A percentile compares a stretch with the other conserved stretches of the same genome.
These are phyloP conservation scores for Geotrypetes seraphini DNA, from an alignment of 2,797 vertebrate species.

Conservation along the genomic window DNA sequence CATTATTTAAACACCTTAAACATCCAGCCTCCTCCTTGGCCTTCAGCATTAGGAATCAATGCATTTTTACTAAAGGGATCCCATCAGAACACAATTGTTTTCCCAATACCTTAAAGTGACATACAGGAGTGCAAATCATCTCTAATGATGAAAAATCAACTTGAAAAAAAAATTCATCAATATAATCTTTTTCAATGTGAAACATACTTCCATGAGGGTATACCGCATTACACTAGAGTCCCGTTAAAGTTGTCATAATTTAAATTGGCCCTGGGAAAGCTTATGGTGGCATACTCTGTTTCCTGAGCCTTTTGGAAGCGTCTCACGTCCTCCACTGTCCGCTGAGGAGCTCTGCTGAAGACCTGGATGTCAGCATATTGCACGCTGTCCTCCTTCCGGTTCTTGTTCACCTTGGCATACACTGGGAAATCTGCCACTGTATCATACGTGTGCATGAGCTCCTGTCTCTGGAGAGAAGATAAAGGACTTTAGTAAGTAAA, in stretches of 20 bases:
- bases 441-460: slow-evolving; percentile 13
- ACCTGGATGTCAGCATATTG: slow-evolving; percentile 62
- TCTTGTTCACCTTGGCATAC: slow-evolving; percentile 25
- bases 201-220: no score
- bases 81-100: no score
- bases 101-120: no score
- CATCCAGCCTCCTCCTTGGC: no score
- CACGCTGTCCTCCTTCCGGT: slow-evolving; percentile 27
- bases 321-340: slow-evolving; percentile 16
- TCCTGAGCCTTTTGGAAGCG: slow-evolving; percentile 15
- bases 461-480: slow-evolving; percentile 11
- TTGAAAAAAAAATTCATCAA: no score
- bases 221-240: slow-evolving; percentile 57
- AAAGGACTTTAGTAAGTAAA: background rate
- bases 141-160: no score
- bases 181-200: no score
- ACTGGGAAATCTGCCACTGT: slow-evolving; percentile 18
- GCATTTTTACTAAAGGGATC: no score
- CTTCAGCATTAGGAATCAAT: no score
- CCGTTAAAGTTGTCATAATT: slow-evolving; percentile 50
- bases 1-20: no score
- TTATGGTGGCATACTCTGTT: slow-evolving; percentile 56
- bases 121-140: no score
- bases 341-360: slow-evolving; percentile 1
- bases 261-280: slow-evolving; percentile 35